Conservation (phyloP, 1,140 invertebrate species). For the Drosophila carrolli region DNA sequence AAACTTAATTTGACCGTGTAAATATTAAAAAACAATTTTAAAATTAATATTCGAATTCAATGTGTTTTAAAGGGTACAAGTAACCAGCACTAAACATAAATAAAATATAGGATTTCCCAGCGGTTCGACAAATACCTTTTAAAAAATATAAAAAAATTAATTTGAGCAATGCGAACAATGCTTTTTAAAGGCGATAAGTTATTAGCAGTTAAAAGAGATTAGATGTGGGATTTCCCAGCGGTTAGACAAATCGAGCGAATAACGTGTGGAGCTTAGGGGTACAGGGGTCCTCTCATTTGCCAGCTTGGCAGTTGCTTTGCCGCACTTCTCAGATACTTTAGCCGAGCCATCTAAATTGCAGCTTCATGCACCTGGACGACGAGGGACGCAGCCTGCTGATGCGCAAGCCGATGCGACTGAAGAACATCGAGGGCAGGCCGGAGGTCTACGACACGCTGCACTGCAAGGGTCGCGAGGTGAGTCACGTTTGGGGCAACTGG, state of each 20-base stretch:
- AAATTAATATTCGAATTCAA: too few relatives aligned
- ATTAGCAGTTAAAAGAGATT: neutral
- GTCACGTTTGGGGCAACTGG: conserved; percentile 47
- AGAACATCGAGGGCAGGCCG: conserved; percentile 87
- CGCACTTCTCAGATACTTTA: conserved; percentile 7
- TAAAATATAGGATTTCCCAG: too few relatives aligned
- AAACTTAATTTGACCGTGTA: too few relatives aligned
- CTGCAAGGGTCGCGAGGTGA: conserved; percentile 86
- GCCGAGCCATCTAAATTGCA: conserved; percentile 34
- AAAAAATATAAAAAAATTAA: too few relatives aligned
- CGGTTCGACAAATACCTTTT: too few relatives aligned
- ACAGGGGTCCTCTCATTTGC: neutral
- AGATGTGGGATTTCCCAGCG: neutral
- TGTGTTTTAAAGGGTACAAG: too few relatives aligned
- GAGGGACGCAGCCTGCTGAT: conserved; percentile 83
- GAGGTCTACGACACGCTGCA: conserved; percentile 88
- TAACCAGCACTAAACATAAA: too few relatives aligned
- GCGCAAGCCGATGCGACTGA: conserved; percentile 87
- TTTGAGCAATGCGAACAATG: too few relatives aligned
- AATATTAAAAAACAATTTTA: too few relatives aligned
- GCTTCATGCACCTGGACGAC: conserved; percentile 81
- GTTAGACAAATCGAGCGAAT: conserved; percentile 11
- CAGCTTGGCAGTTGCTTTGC: conserved; percentile 3
- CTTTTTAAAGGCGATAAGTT: too few relatives aligned
- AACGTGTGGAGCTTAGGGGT: conserved; percentile 14